Evolutionary conservation across 92 coral and sea anemone species (phyloP).

Genomic region (Phenganax stokvisi): DNA sequence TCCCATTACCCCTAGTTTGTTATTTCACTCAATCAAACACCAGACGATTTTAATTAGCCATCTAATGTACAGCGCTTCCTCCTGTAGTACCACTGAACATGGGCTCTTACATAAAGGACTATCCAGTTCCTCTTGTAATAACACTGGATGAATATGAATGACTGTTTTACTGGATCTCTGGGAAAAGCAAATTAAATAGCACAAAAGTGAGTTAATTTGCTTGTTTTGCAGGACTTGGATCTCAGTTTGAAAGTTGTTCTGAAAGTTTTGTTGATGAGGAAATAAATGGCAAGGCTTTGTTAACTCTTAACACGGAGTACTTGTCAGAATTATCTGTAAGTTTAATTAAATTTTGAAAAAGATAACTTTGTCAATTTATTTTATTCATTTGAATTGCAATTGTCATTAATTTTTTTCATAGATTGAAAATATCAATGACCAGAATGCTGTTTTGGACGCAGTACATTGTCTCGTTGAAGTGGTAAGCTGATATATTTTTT

Average conservation of each 20-base stretch:
- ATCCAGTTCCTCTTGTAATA: no score
- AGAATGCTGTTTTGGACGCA: conserved; percentile 30
- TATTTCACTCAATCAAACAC: no score
- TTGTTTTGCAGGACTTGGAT: conserved; percentile 22
- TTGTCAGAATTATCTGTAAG: conserved; percentile 24
- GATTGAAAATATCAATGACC: conserved; percentile 27
- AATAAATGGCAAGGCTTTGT: conserved; percentile 34
- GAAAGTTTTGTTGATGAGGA: conserved; percentile 37
- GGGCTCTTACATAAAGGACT: no score
- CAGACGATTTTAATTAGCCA: no score
- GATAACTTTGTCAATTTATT: background rate
- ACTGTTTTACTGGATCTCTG: no score
- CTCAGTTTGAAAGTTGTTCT: conserved; percentile 26
- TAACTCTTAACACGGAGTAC: conserved; percentile 32
- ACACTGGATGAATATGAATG: no score
- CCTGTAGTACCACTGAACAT: no score
- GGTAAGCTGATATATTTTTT: background rate
- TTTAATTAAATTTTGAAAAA: background rate
- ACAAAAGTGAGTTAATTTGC: background rate
- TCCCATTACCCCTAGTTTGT: no score
- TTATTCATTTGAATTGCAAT: background rate
- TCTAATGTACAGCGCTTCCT: no score
- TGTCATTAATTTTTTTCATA: conserved; percentile 1
- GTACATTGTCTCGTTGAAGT: conserved; percentile 31
- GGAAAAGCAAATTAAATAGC: background rate